Evolutionary conservation across 2,113 vertebrate species (phyloP).

Genomic region (Tragelaphus scriptus): DNA sequence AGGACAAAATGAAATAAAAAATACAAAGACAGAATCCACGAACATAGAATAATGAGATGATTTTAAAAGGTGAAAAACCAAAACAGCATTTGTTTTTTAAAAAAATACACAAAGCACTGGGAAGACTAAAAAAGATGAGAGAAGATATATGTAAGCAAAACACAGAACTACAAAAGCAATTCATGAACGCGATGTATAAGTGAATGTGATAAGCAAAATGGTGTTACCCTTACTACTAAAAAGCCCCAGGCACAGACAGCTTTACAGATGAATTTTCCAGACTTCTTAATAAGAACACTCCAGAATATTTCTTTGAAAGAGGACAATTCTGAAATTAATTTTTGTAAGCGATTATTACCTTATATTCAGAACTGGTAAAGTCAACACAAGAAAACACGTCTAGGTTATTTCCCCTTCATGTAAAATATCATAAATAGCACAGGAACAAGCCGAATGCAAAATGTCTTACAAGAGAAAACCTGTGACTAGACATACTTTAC

Average conservation of each 20-base stretch:
- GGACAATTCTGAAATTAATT: background rate
- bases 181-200: background rate
- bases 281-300: background rate
- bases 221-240: background rate
- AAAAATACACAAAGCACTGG: background rate
- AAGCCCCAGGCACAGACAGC: background rate
- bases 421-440: background rate
- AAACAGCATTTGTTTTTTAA: background rate
- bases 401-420: background rate
- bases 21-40: background rate
- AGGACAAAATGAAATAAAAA: background rate
- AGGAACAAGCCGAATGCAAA: background rate
- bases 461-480: background rate
- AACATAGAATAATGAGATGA: background rate
- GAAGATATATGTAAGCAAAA: background rate
- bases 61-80: background rate
- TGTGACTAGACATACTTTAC: background rate
- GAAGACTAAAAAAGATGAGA: background rate
- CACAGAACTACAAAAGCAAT: background rate
- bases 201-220: background rate
- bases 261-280: background rate
- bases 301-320: background rate
- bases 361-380: background rate
- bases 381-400: background rate
- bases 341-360: background rate